These are phyloP conservation scores for Halcyon malimbica DNA, from an alignment of 2,113 vertebrate genomes.

Conservation along the genomic window DNA sequence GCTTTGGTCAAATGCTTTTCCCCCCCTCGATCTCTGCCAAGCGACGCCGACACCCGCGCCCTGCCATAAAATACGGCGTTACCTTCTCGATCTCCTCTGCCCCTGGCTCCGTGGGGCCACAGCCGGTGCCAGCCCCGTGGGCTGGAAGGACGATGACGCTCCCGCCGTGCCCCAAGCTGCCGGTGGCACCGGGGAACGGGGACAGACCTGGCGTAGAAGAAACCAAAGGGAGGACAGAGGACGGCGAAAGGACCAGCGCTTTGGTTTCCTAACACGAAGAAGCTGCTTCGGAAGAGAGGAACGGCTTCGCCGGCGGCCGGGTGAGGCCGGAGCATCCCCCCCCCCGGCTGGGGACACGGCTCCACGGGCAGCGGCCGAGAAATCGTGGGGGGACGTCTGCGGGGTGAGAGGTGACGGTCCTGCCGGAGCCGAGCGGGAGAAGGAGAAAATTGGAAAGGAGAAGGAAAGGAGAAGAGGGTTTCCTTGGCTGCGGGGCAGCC, in stretches of 20 bases:
- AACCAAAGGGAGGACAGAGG: background rate
- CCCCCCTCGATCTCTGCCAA: conserved; percentile 10
- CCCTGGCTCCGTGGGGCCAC: background rate
- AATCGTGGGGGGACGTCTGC: conserved; percentile 60
- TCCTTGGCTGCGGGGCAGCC: conserved; percentile 38
- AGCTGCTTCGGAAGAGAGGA: conserved; percentile 19
- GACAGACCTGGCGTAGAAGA: background rate
- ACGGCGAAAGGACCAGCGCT: background rate
- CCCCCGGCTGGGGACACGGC: background rate
- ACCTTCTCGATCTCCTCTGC: background rate
- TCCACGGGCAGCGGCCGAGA: background rate
- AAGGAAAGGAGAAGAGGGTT: conserved; percentile 55
- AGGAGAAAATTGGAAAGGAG: conserved; percentile 45
- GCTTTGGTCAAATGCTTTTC: background rate
- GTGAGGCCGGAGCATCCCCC: background rate
- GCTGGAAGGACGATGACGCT: background rate
- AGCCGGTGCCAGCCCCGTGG: background rate
- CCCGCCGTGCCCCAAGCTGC: background rate
- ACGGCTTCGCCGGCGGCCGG: background rate
- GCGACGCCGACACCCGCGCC: background rate
- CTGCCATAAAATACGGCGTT: background rate
- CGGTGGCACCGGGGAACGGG: background rate
- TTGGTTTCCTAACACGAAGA: background rate
- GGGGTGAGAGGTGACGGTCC: conserved; percentile 60
- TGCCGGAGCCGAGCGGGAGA: conserved; percentile 63